A percentile compares a stretch with the other conserved stretches of the same genome.
Conservation (phyloP, 2,888 invertebrate species). For the Andrena trimmerana region DNA sequence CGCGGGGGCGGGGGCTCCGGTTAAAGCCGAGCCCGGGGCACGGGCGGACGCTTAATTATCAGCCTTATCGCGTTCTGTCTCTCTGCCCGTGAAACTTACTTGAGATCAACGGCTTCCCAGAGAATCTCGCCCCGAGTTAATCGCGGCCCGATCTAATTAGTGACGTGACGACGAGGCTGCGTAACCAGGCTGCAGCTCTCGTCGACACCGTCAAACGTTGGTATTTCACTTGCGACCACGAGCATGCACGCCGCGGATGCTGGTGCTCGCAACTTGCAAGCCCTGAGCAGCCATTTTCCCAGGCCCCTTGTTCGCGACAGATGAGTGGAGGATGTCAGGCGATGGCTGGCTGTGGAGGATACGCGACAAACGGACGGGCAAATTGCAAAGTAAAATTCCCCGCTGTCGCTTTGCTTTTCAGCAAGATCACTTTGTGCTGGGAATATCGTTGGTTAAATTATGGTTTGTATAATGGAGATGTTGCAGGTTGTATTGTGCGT, state of each 20-base stretch:
- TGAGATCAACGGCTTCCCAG: conserved; percentile 60
- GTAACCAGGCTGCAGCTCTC: conserved; percentile 32
- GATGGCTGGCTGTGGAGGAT: too few relatives aligned
- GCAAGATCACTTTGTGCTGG: too few relatives aligned
- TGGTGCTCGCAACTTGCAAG: background rate
- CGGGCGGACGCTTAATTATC: conserved; percentile 54
- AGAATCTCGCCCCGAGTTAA: conserved; percentile 63
- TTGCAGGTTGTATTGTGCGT: too few relatives aligned
- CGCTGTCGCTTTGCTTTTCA: too few relatives aligned
- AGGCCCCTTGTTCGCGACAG: too few relatives aligned
- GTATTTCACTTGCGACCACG: conserved; percentile 1
- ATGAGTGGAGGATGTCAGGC: too few relatives aligned
- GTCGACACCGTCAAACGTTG: conserved; percentile 35
- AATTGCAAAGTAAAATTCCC: too few relatives aligned
- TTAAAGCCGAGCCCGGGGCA: conserved; percentile 30
- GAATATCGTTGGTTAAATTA: too few relatives aligned
- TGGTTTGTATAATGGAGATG: too few relatives aligned
- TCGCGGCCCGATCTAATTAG: conserved; percentile 64
- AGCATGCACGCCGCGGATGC: background rate
- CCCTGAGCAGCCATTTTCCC: background rate
- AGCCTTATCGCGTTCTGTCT: conserved; percentile 44
- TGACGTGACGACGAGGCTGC: conserved; percentile 54
- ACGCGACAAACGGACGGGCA: too few relatives aligned
- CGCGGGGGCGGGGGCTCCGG: background rate
- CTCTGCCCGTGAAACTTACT: conserved; percentile 43